phyloP scores from a whole-genome alignment of 2,113 vertebrate species.

The Oncorhynchus masou region DNA sequence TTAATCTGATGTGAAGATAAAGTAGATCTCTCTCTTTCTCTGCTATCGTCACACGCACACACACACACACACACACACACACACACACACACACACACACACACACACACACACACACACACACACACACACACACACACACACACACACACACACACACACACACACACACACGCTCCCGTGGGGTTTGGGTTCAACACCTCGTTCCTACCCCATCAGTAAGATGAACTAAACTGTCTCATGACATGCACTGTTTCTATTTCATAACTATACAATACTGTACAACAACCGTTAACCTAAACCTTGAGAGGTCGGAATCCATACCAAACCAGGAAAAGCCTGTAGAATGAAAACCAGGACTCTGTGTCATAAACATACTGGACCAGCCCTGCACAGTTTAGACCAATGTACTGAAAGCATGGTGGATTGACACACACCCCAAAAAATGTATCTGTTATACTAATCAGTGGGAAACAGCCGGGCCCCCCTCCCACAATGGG shows the following conservation, averaged over 20 bases:
- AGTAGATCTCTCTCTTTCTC: background rate
- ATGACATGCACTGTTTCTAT: background rate
- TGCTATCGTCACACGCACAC: background rate
- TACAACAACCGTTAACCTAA: background rate
- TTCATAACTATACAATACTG: background rate
- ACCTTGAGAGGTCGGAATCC: background rate
- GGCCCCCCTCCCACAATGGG: too few species aligned
- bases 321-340: background rate
- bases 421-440: too few species aligned
- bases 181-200: background rate
- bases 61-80: background rate
- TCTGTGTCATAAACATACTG: background rate
- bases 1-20: background rate
- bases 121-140: too few species aligned
- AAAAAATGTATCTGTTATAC: too few species aligned
- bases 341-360: background rate
- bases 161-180: background rate
- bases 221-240: background rate
- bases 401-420: background rate
- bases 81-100: background rate
- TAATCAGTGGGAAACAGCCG: too few species aligned
- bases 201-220: background rate
- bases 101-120: background rate
- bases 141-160: too few species aligned
- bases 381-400: background rate